Base-by-base conservation (phyloP, 1,140 invertebrate genomes). In the Scaptomyza graminum region DNA sequence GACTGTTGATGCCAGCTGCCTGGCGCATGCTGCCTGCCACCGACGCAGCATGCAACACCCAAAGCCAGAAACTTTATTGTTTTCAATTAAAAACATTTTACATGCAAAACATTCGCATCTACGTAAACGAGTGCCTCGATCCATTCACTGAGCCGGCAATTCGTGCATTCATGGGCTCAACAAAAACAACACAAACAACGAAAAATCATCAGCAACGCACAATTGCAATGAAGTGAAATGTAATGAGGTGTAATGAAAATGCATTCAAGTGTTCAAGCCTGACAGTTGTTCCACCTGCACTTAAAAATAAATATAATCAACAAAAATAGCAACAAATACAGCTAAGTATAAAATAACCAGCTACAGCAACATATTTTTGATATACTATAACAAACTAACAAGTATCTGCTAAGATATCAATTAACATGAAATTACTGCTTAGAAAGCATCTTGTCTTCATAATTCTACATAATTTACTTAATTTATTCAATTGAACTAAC, bases 81-180 rank as follows among this genome's bases (percentile, higher is more conserved):
- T 88, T 88, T 88, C 83, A 88, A 88, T 88, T 88, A 88, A 88
- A 88, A 88, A 88, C 83, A 88, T 87, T 78, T 78, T 88, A 77
- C 83, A 87, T 87, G 85, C 83, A 88, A 65, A 78, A 74, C 62
- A 75, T 74, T 62, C 72, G 62, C 71, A 74, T 74, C 55, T 63
- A 69, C 62, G 69, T 63, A 76, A 76, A 76, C 81, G 74, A 79
- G 83, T 80, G 63, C 60, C 75, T 85, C 76, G 77, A 68, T 80
- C 62, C 81, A 78, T 65, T 76, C 63, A 51, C 57, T 64, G 64
- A 66, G 28, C 13, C n/a, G 22, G 25, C 56, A n/a, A 41, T 69
- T 49, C 15, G 13, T 43, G 64, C 59, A 74, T 70, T 72, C 75
- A 79, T 68, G 55, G 54, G 56, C 59, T 67, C 34, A 65, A 49